Conservation (phyloP, 2,797 vertebrate genomes). For the Melanotaenia nigrans region DNA sequence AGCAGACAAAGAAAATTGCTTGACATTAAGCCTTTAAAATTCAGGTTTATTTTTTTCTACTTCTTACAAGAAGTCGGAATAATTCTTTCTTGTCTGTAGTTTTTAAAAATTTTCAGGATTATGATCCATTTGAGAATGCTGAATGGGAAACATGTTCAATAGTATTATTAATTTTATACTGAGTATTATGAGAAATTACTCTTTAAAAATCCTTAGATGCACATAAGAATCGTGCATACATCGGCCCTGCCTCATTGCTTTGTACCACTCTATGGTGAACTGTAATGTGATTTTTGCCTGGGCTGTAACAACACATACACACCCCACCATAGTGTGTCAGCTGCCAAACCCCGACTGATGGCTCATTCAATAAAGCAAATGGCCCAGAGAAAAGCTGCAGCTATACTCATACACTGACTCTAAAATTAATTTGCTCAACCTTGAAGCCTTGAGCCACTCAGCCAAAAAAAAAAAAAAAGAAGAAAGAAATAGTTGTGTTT, state of each 20-base stretch:
- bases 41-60: constrained; percentile 53
- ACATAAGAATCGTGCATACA: constrained; percentile 9
- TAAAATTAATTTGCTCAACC: constrained; percentile 67
- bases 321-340: constrained; percentile 28
- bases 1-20: constrained; percentile 4
- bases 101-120: constrained; percentile 55
- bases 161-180: constrained; percentile 31
- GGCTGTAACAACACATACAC: constrained; percentile 7
- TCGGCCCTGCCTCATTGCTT: not conserved
- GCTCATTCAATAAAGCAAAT: constrained; percentile 63
- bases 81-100: constrained; percentile 47
- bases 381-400: constrained; percentile 59
- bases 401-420: constrained; percentile 47
- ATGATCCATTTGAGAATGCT: constrained; percentile 63
- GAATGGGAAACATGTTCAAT: constrained; percentile 30
- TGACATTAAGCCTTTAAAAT: not conserved
- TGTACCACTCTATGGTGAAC: not conserved
- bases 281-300: constrained; percentile 16
- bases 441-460: constrained; percentile 43
- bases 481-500: constrained; percentile 42
- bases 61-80: constrained; percentile 20
- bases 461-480: constrained; percentile 26
- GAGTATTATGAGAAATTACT: constrained; percentile 49
- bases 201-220: constrained; percentile 21
- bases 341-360: constrained; percentile 53